Base-by-base conservation (phyloP, 2,888 invertebrate genomes). In the Macrostomum cliftonense region DNA sequence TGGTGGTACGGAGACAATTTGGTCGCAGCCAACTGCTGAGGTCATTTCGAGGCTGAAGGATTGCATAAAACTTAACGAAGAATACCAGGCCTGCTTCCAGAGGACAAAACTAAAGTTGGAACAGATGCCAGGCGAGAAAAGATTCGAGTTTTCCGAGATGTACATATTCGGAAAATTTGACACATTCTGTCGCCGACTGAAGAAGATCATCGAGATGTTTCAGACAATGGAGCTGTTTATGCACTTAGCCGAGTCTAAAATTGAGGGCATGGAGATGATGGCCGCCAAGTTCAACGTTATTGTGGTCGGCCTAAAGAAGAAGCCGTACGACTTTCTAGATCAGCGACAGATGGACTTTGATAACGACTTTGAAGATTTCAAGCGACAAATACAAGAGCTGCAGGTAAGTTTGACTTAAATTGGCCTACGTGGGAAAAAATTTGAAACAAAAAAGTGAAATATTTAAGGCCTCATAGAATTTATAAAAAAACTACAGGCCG, bases 101-200 rank as follows among this genome's bases (percentile, higher is more conserved):
- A 62, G 74, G 50, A 81, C 81, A 16, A 79, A 81, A 58, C 74
- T 76, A 53, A 78, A 79, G 63, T 79, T 83, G 74, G 76, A 73
- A 56, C 77, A 77, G 54, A 76, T 77, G 46, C 73, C 75, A 0
- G 77, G 78, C 44, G 84, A 84, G 61, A 76, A 77, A 48, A 78
- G 81, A 43, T 88, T 91, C 66, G 83, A 83, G 54, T 89, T 91
- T 71, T 88, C 88, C 0, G 89, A 91, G 71, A 89, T 89, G 67
- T 89, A 89, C 64, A 89, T 93, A 0, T 93, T 93, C 67, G 91
- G 91, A 38, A 86, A 89, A 73, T 91, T 91, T 62, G 88, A 91
- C 63, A 82, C 85, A 0, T 91, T 91, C 67, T 88, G 88, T 60
- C 80, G 80, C 53, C 76, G 91, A 36, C 73, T 91, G 36, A 78